Evolutionary conservation across 92 coral and sea anemone species (phyloP), one percentile per base, ranked within the genome.

Genomic region (Actinostola sp.): DNA sequence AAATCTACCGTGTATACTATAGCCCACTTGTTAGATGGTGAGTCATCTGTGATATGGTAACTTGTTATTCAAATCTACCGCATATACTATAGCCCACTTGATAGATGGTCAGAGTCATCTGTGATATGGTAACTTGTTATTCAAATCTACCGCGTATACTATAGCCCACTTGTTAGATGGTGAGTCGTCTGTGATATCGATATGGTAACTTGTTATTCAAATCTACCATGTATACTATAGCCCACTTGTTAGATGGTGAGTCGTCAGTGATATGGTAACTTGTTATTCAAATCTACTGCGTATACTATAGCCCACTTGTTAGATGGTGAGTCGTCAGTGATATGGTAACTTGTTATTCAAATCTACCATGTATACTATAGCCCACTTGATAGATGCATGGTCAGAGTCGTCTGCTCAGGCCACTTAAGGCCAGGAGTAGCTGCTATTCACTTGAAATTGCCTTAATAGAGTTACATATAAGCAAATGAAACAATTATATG

Each of bases 171-270:
- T 17, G 83, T 93, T 19, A 86, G 95, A 81, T 93, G 98, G 98
- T 92, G 42, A 86, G 94, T 56, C 20, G 1, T 4, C 5, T 33
- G 14, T 43, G 21, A 56, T 35, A n/a, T n/a, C n/a, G n/a, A n/a
- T 23, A 7, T n/a, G n/a, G n/a, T n/a, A n/a, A n/a, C n/a, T n/a
- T n/a, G n/a, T n/a, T n/a, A n/a, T 95, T n/a, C 77, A 80, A 76
- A 70, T 95, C 54, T 95, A 95, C 73, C 79, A 89, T 8, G 23
- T 86, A 27, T 95, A 91, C 71, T 88, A 88, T 71, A 88, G 85
- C 78, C 84, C 75, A 49, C 78, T 88, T 24, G 83, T 94, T 16
- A 87, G 96, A 82, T 95, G 99, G 99, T 93, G 44, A 88, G 96
- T 64, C 20, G 2, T 3, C 11, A 8, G 15, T 43, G 21, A 56